Base-by-base conservation (phyloP, 2,888 invertebrate genomes). In the Ormyrus pomaceus region DNA sequence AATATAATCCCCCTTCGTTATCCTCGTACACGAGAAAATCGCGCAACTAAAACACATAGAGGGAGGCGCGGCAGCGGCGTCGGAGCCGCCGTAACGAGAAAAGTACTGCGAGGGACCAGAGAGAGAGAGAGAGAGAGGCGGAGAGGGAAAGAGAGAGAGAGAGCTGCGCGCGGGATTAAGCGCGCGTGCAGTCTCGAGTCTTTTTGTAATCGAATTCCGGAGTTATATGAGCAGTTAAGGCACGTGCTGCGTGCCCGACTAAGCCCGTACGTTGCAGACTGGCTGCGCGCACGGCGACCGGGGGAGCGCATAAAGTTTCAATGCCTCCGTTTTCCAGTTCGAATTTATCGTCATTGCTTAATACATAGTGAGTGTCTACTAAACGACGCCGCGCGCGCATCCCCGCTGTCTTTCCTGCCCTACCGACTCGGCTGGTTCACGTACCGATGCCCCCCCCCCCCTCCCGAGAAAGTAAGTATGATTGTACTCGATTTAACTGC, bases 181-280 rank as follows among this genome's bases (percentile, higher is more conserved):
- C 59, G 61, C 13, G 53, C n/a, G 53, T n/a, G 34, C 34, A 34
- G n/a, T 56, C 2, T n/a, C 6, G 9, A 45, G 13, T 62, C 61
- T 55, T 79, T 79, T 73, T 79, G 79, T 79, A 79, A 79, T 79
- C 73, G 73, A 73, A 68, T 73, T 73, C 50, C 68, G 10, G 73
- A 78, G 73, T 79, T 69, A 59, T 77, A 65, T 58, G 71, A 72
- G 71, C 69, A 77, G 65, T 71, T 77, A 46, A 51, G 71, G 77
- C 77, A 70, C 70, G 70, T 34, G 34, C 34, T 34, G 34, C n/a
- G 51, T 10, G 51, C 59, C 51, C 13, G 11, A 13, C 45, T 10
- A 61, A 45, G 11, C 62, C 11, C 55, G 53, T 46, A 65, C 55
- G 58, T 13, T 13, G 13, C 13, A 13, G 13, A 13, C 13, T 13